phyloP scores from a whole-genome alignment of 2,113 vertebrate species.

The Tupaia chinensis region DNA sequence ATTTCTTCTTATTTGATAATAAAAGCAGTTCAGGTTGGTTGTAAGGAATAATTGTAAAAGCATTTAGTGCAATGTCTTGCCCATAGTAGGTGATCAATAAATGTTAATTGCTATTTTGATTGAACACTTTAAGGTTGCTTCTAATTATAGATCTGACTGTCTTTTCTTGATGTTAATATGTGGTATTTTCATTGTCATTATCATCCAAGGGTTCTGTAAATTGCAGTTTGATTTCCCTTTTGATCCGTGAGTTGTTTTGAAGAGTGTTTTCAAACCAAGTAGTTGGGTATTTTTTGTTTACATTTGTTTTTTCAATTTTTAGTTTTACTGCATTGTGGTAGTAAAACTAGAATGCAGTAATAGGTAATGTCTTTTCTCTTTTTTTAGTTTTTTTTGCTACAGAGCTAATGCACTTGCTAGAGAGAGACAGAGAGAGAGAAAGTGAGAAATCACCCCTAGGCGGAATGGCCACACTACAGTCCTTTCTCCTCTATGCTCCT shows the following conservation, averaged over 20 bases:
- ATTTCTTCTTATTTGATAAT: constrained; percentile 23
- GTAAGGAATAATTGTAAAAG: neutral
- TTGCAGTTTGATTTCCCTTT: constrained; percentile 24
- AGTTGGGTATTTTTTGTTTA: neutral
- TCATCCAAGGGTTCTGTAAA: neutral
- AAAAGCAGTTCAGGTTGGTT: neutral
- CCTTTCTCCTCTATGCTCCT: too few species aligned
- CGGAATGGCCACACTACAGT: too few species aligned
- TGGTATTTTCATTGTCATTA: neutral
- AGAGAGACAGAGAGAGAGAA: too few species aligned
- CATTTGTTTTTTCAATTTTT: constrained; percentile 28
- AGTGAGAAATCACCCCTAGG: too few species aligned
- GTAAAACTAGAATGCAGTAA: neutral
- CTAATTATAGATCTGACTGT: neutral
- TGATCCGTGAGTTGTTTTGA: constrained; percentile 17
- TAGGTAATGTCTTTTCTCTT: too few species aligned
- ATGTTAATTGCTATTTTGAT: constrained; percentile 22
- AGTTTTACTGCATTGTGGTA: neutral
- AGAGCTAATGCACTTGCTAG: too few species aligned
- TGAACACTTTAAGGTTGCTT: neutral
- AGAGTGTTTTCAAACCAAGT: constrained; percentile 17
- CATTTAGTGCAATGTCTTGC: neutral
- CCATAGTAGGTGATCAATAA: neutral
- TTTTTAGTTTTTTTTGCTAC: too few species aligned
- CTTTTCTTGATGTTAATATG: neutral